Base-by-base conservation (phyloP, 2,888 invertebrate genomes). In the Lissocephala sabroskyi region DNA sequence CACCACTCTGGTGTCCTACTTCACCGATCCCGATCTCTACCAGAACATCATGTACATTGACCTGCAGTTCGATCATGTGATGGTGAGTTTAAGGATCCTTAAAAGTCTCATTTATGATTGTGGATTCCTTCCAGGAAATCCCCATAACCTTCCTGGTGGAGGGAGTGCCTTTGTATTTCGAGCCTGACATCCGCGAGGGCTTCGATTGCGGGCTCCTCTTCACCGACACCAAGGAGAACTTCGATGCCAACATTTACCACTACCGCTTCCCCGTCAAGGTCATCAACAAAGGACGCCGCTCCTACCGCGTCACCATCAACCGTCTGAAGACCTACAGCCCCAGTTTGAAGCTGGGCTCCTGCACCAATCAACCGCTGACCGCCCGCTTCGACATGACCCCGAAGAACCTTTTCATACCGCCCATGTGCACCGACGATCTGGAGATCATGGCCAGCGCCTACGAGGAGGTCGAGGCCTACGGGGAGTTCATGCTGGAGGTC, bases 141-240 rank as follows among this genome's bases (percentile, higher is more conserved):
- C 79, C 81, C 7, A 56, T 84, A 2, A 62, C 56, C 1, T 76
- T 68, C 26, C 36, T 62, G 10, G 68, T 82, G 1, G 73, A 78
- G 42, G 82, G 81, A 0, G 66, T 79, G 4, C 83, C 83, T 0
- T 52, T 83, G 5, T 58, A 55, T 11, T 78, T 82, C 32, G 61
- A 75, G 9, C 82, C 82, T 1, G 52, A 81, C 29, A 60, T 84
- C 1, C 64, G 51, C 2, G 41, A 64, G 0, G 71, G 66, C 2
- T 52, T 78, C 5, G 54, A 83, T 46, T 59, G 66, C 2, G 82
- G 81, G 1, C 28, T 37, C 0, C 39, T 82, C 17, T 63, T 76
- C 2, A 71, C 65, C 19, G 78, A 63, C 17, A 62, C 62, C 0
- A 59, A 57, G 35, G 55, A 63, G 4, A 48, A 67, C 16, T 67